These are phyloP conservation scores for Uromys caudimaculatus DNA, from an alignment of 2,797 vertebrate species.

Conservation along the genomic window DNA sequence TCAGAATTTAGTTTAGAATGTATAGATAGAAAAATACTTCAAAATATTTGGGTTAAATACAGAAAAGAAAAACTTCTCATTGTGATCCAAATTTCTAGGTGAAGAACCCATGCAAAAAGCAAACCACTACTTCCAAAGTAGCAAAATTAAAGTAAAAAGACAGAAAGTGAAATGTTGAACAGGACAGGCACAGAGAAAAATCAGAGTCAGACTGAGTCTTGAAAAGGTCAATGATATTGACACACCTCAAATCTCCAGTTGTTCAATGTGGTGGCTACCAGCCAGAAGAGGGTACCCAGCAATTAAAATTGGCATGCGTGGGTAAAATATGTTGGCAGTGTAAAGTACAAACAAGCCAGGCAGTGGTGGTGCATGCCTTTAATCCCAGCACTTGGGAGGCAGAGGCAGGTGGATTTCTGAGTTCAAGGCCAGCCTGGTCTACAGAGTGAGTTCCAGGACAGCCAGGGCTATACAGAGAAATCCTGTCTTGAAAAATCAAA, in stretches of 20 bases:
- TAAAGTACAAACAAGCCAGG: conserved; percentile 14
- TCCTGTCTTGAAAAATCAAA: too few relatives aligned
- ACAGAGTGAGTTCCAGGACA: too few relatives aligned
- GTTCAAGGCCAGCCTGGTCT: too few relatives aligned
- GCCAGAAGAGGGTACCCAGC: not conserved
- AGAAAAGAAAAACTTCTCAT: not conserved
- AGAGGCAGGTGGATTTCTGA: too few relatives aligned
- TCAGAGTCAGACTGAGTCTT: not conserved
- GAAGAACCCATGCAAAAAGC: not conserved
- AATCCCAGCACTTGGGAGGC: too few relatives aligned
- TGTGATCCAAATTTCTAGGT: not conserved
- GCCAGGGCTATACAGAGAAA: too few relatives aligned
- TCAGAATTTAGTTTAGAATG: not conserved
- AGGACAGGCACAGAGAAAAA: not conserved
- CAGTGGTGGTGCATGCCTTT: too few relatives aligned
- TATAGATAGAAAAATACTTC: not conserved
- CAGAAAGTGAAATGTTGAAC: not conserved
- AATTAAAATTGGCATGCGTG: not conserved
- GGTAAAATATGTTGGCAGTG: not conserved
- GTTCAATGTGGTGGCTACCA: not conserved
- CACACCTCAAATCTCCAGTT: not conserved
- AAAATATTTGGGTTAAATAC: not conserved
- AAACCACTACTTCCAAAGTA: conserved; percentile 5
- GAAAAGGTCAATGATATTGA: not conserved
- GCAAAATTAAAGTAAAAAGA: not conserved